Percentiles rank a stretch among this genome's conserved stretches.
Evolutionary conservation across 2,888 invertebrate genomes (phyloP).

Genomic region (Ophion ventricosus): DNA sequence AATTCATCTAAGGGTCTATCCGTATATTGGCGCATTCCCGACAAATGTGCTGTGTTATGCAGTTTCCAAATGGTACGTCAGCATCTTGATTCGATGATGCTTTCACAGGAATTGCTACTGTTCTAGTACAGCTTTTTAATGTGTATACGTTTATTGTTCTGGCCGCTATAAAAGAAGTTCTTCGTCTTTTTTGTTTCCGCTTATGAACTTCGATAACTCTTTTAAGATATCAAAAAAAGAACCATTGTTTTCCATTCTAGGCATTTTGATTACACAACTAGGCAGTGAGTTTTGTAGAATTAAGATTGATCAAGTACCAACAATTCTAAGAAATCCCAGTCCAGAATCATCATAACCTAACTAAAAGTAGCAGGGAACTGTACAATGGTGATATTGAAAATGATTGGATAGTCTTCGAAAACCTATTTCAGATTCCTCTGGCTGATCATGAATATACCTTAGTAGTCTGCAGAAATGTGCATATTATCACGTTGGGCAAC

Average conservation of each 20-base stretch:
- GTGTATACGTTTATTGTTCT: not conserved
- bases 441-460: too few species aligned
- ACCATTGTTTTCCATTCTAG: not conserved
- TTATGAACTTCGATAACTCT: not conserved
- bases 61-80: constrained; percentile 3
- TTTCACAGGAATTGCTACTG: not conserved
- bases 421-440: too few species aligned
- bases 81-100: constrained; percentile 11
- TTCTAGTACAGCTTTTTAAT: not conserved
- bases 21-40: constrained; percentile 38
- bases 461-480: too few species aligned
- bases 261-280: not conserved
- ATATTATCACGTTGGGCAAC: too few species aligned
- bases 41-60: constrained; percentile 1
- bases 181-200: not conserved
- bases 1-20: constrained; percentile 39
- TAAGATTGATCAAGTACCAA: not conserved
- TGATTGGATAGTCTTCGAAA: not conserved
- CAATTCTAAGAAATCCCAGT: not conserved
- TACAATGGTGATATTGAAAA: not conserved
- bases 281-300: not conserved
- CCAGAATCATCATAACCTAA: too few species aligned
- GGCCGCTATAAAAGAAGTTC: not conserved
- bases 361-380: not conserved
- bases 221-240: not conserved